Conservation (phyloP, 2,888 invertebrate genomes). For the Drosophila conformis region DNA sequence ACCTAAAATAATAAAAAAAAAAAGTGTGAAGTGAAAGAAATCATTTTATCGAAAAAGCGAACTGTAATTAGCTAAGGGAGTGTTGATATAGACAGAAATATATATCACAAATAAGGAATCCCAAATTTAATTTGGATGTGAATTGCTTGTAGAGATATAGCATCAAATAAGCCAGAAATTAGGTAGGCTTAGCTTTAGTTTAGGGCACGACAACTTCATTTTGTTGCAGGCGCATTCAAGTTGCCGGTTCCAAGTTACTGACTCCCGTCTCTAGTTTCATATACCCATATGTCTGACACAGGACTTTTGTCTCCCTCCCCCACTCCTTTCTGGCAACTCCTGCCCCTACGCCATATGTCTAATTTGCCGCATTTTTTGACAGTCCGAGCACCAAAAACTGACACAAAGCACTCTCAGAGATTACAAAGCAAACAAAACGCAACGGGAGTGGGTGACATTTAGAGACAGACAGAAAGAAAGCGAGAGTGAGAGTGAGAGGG, state of each 20-base stretch:
- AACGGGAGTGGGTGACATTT: neutral
- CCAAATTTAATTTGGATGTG: neutral
- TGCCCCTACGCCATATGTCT: constrained; percentile 26
- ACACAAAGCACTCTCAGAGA: constrained; percentile 44
- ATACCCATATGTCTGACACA: constrained; percentile 25
- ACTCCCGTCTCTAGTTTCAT: constrained; percentile 2
- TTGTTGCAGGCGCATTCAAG: constrained; percentile 13
- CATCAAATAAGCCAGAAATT: neutral
- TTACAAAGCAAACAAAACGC: constrained; percentile 18
- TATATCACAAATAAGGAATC: neutral
- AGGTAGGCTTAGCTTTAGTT: neutral
- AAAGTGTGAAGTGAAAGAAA: neutral
- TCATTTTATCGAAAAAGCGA: neutral
- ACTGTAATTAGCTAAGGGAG: neutral
- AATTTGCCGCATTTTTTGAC: constrained; percentile 68
- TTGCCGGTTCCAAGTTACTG: neutral
- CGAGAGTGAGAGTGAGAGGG: neutral
- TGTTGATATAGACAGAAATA: neutral
- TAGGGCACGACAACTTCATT: constrained; percentile 28
- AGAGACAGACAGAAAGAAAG: neutral
- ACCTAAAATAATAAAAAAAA: neutral
- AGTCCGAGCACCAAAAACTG: constrained; percentile 39
- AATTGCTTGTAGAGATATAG: neutral
- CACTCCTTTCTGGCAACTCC: neutral
- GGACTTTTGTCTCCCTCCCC: neutral